Evolutionary conservation across 2,113 vertebrate species (phyloP).

Genomic region (Macquaria australasica): DNA sequence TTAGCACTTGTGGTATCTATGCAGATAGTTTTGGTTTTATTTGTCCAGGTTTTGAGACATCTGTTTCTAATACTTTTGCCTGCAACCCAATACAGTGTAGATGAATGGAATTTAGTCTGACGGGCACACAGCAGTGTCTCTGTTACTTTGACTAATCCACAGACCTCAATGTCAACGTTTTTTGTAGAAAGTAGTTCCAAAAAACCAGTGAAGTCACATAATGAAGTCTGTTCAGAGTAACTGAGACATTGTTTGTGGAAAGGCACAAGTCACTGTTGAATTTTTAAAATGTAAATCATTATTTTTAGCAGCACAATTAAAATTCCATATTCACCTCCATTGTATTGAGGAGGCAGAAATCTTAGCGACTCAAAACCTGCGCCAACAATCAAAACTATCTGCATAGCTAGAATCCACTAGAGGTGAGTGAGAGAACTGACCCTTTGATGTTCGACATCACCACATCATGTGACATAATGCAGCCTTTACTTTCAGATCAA

Average conservation of each 20-base stretch:
- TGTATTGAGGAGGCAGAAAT: background rate
- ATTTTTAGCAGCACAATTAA: no score
- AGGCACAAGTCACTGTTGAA: background rate
- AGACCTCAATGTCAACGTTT: background rate
- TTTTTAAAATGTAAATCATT: background rate
- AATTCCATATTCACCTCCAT: background rate
- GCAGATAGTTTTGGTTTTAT: background rate
- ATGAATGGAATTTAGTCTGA: background rate
- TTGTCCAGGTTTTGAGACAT: background rate
- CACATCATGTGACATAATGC: background rate
- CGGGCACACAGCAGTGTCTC: background rate
- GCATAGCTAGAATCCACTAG: no score
- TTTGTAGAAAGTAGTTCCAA: background rate
- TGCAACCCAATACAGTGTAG: background rate
- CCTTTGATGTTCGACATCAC: background rate
- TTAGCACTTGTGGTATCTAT: background rate
- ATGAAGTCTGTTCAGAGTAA: background rate
- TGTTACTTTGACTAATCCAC: background rate
- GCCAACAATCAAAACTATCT: no score
- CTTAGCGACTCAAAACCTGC: no score
- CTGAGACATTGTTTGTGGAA: background rate
- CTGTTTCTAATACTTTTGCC: background rate
- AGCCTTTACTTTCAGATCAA: conserved; percentile 84
- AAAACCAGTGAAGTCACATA: background rate
- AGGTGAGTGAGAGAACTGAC: no score